These are phyloP conservation scores for Heliconius sara DNA, from an alignment of 2,888 invertebrate genomes.

Conservation along the genomic window DNA sequence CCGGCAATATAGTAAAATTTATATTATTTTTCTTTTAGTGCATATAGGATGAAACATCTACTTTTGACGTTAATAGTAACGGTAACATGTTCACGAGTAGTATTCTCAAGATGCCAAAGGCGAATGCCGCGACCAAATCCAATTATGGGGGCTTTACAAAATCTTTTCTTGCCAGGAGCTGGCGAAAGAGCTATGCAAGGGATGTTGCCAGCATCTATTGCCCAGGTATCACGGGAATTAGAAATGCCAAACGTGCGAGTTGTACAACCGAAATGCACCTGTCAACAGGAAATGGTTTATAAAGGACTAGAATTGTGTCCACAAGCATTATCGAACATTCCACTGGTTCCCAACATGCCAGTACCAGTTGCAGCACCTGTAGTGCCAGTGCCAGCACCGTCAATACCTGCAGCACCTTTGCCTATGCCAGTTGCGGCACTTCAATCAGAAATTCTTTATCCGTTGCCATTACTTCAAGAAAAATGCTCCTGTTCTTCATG, in stretches of 20 bases:
- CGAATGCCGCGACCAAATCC: slow-evolving; percentile 39
- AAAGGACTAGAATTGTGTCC: slow-evolving; percentile 27
- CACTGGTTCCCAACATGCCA: slow-evolving; percentile 32
- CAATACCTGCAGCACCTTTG: slow-evolving; percentile 10
- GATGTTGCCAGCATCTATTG: slow-evolving; percentile 34
- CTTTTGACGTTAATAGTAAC: slow-evolving; percentile 37
- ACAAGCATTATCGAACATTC: slow-evolving; percentile 27
- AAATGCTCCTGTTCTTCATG: slow-evolving; percentile 38
- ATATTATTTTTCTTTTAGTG: neutral
- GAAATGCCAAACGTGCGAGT: slow-evolving; percentile 30
- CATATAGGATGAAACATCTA: slow-evolving; percentile 34
- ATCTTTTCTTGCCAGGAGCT: slow-evolving; percentile 55
- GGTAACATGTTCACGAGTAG: slow-evolving; percentile 24
- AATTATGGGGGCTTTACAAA: slow-evolving; percentile 51
- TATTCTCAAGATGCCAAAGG: slow-evolving; percentile 41
- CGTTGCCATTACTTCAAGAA: slow-evolving; percentile 29
- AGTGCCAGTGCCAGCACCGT: slow-evolving; percentile 19
- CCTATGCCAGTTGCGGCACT: slow-evolving; percentile 1
- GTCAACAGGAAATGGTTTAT: slow-evolving; percentile 26
- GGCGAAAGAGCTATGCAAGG: slow-evolving; percentile 53
- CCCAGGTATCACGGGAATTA: slow-evolving; percentile 22
- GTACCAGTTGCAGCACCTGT: slow-evolving; percentile 6
- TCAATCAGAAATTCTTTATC: slow-evolving; percentile 7
- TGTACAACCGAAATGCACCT: slow-evolving; percentile 32
- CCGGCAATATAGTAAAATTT: neutral